phyloP scores from a whole-genome alignment of 2,113 vertebrate species.

The Pterocles burchelli region DNA sequence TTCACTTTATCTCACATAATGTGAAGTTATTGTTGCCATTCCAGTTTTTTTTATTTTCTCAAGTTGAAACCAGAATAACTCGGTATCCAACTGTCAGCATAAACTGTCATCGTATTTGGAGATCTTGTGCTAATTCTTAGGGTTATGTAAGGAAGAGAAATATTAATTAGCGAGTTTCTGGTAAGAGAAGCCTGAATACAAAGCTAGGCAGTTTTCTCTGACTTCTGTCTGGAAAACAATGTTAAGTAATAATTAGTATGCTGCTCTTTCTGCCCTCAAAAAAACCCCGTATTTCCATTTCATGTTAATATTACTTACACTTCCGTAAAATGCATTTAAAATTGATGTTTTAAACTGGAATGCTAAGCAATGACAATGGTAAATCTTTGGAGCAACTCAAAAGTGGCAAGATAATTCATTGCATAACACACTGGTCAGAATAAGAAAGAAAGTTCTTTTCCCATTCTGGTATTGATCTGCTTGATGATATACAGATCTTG shows the following conservation, averaged over 20 bases:
- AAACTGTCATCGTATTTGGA: neutral
- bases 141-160: neutral
- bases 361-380: neutral
- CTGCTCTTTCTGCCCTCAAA: neutral
- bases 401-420: neutral
- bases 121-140: neutral
- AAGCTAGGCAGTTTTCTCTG: neutral
- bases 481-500: neutral
- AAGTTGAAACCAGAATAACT: neutral
- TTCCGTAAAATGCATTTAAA: neutral
- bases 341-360: neutral
- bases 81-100: neutral
- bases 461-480: neutral
- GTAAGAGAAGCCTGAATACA: neutral
- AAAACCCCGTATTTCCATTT: neutral
- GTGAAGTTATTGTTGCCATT: neutral
- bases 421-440: neutral
- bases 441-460: neutral
- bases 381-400: neutral
- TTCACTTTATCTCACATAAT: neutral
- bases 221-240: neutral
- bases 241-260: neutral
- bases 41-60: neutral
- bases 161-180: neutral
- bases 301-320: neutral